Percentiles rank a stretch among this genome's conserved stretches.
These are phyloP conservation scores for Gallinago solitaria DNA, from an alignment of 2,797 vertebrate genomes.

Conservation along the genomic window DNA sequence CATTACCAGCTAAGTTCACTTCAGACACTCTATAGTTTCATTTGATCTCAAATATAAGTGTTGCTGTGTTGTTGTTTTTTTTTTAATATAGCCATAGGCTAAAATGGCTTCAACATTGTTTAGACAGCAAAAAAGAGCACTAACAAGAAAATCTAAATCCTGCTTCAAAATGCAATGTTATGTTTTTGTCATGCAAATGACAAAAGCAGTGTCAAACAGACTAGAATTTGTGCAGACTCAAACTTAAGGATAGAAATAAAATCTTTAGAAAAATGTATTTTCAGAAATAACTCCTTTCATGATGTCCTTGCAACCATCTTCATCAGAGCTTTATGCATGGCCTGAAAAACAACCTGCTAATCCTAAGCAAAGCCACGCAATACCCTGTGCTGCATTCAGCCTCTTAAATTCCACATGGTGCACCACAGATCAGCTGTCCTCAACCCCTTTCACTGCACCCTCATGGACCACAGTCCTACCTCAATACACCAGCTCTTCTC, in stretches of 20 bases:
- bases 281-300: neutral
- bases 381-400: neutral
- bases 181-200: neutral
- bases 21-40: neutral
- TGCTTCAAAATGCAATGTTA: neutral
- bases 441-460: neutral
- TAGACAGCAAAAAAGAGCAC: neutral
- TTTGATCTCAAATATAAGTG: neutral
- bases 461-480: neutral
- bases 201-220: neutral
- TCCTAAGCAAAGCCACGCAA: neutral
- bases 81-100: neutral
- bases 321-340: neutral
- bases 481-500: neutral
- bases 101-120: neutral
- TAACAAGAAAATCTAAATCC: neutral
- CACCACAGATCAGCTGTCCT: neutral
- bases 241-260: neutral
- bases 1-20: neutral
- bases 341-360: neutral
- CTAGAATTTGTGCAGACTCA: neutral
- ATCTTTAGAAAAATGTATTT: neutral
- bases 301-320: neutral
- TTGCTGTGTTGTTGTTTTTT: neutral
- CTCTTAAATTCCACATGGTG: neutral